Conservation (phyloP, 2,113 vertebrate species). For the Macrotus californicus region DNA sequence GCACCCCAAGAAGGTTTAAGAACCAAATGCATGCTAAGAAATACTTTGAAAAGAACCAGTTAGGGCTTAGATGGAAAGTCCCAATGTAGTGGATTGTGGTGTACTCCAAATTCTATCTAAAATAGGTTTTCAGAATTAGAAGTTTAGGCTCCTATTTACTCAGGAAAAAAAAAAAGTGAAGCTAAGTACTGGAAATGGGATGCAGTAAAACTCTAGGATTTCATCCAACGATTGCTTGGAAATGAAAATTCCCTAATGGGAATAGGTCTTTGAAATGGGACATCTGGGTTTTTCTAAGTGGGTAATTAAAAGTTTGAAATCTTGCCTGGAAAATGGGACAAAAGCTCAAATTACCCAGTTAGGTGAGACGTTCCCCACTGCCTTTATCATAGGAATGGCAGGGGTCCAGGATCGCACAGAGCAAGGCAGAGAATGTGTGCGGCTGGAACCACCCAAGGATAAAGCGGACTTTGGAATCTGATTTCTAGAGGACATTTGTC, state of each 20-base stretch:
- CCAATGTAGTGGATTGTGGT: conserved; percentile 7
- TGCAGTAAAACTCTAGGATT: conserved; percentile 70
- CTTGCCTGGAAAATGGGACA: conserved; percentile 72
- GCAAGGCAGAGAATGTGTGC: neutral
- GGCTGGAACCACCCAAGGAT: conserved; percentile 42
- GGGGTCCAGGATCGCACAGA: conserved; percentile 23
- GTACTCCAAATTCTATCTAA: conserved; percentile 53
- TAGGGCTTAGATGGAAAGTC: conserved; percentile 58
- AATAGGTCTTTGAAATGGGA: conserved; percentile 70
- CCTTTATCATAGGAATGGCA: conserved; percentile 61
- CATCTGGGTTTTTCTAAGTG: conserved; percentile 68
- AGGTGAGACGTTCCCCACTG: conserved; percentile 64
- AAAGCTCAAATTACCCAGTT: conserved; percentile 67
- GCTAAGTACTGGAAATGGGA: conserved; percentile 65
- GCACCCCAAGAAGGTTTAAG: conserved; percentile 70
- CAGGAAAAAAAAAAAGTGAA: conserved; percentile 47
- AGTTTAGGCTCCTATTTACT: conserved; percentile 68
- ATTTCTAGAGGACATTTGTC: conserved; percentile 31
- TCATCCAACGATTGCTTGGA: conserved; percentile 61
- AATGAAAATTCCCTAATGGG: conserved; percentile 69
- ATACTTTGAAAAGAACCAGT: conserved; percentile 58
- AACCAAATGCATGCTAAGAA: conserved; percentile 68
- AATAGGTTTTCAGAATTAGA: conserved; percentile 68
- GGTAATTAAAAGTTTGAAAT: conserved; percentile 68
- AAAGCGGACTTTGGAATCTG: conserved; percentile 34